These are phyloP conservation scores for Percina caprodes DNA, from an alignment of 2,113 vertebrate genomes.

Conservation along the genomic window DNA sequence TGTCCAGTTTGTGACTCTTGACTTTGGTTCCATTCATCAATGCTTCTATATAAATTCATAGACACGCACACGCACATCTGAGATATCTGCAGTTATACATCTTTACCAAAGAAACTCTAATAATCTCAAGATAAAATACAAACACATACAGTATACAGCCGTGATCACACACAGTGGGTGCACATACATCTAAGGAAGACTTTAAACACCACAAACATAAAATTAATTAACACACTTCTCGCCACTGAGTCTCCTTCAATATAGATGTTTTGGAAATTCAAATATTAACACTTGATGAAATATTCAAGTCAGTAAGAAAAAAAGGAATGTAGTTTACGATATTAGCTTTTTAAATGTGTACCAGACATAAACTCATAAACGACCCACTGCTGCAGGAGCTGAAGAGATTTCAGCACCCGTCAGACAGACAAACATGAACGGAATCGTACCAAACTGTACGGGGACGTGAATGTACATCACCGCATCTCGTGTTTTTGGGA, in stretches of 20 bases:
- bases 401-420: constrained; percentile 40
- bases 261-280: not conserved
- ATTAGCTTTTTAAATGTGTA: too few relatives aligned
- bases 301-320: not conserved
- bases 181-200: not conserved
- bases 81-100: not conserved
- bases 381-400: not conserved
- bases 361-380: not conserved
- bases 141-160: not conserved
- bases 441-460: not conserved
- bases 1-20: constrained; percentile 19
- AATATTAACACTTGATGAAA: not conserved
- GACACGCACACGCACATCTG: not conserved
- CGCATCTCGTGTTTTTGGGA: too few relatives aligned
- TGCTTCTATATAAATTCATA: not conserved
- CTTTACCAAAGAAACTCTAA: not conserved
- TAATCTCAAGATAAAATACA: not conserved
- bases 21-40: not conserved
- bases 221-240: not conserved
- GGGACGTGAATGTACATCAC: not conserved
- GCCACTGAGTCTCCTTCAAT: not conserved
- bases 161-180: too few relatives aligned
- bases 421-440: too few relatives aligned
- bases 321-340: not conserved
- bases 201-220: not conserved